phyloP scores from a whole-genome alignment of 37 sponge, comb jelly and placozoan species.

The Chondrosia reniformis region DNA sequence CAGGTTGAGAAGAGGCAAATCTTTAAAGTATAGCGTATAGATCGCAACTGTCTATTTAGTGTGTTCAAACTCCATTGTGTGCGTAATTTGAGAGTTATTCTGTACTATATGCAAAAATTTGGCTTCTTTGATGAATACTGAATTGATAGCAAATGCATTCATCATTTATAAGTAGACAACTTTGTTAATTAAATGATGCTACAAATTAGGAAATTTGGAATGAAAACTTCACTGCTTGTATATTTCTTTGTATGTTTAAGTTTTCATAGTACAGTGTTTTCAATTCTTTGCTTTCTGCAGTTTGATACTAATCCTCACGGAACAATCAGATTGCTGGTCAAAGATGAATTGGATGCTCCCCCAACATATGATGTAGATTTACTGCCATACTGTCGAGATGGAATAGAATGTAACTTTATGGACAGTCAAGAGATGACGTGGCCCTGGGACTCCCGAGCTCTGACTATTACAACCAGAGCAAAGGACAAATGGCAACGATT shows the following conservation, averaged over 20 bases:
- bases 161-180: too few relatives aligned
- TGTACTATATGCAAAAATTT: too few relatives aligned
- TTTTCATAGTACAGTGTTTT: not conserved
- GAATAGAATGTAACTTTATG: conserved; percentile 45
- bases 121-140: too few relatives aligned
- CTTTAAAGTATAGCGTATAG: too few relatives aligned
- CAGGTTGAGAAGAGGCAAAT: not conserved
- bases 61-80: too few relatives aligned
- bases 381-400: conserved; percentile 46
- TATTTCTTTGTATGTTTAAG: not conserved
- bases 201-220: not conserved
- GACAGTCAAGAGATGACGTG: conserved; percentile 79
- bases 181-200: too few relatives aligned
- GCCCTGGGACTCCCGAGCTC: conserved; percentile 69
- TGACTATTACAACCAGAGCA: conserved; percentile 69
- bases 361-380: conserved; percentile 16
- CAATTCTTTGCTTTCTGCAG: conserved; percentile 22
- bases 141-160: too few relatives aligned
- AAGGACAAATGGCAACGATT: conserved; percentile 71
- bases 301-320: conserved; percentile 81
- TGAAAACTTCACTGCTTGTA: not conserved
- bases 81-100: too few relatives aligned
- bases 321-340: conserved; percentile 50
- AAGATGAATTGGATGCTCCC: conserved; percentile 37
- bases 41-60: too few relatives aligned